Evolutionary conservation across 2,113 vertebrate genomes (phyloP).

Genomic region (Poecilia latipinna): DNA sequence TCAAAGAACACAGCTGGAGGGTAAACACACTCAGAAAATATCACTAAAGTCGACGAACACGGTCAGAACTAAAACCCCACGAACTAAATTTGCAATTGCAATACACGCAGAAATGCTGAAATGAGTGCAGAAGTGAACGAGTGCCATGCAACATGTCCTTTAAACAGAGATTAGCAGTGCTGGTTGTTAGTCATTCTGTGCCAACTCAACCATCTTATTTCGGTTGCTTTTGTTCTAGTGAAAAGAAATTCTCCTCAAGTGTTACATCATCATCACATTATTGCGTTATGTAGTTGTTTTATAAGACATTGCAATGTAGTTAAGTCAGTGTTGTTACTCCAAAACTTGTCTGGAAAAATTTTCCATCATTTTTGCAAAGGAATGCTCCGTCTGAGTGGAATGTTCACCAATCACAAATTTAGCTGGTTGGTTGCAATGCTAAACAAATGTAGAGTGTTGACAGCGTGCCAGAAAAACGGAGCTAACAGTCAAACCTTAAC

Average conservation of each 20-base stretch:
- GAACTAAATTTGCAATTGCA: conserved; percentile 7
- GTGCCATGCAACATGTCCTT: conserved; percentile 52
- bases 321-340: not conserved
- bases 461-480: not conserved
- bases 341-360: not conserved
- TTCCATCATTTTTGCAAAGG: not conserved
- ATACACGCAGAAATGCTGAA: conserved; percentile 29
- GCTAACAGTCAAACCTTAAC: not conserved
- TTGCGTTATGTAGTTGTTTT: not conserved
- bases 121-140: conserved; percentile 32
- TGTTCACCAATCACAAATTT: not conserved
- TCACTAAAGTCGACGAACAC: not conserved
- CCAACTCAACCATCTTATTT: not conserved
- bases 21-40: not conserved
- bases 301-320: not conserved
- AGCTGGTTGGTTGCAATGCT: not conserved
- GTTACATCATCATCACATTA: not conserved
- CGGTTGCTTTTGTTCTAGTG: not conserved
- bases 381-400: not conserved
- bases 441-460: not conserved
- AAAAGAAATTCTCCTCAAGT: not conserved
- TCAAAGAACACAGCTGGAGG: conserved; percentile 18
- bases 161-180: conserved; percentile 38
- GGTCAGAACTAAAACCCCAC: conserved; percentile 6
- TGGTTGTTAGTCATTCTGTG: conserved; percentile 30